A percentile compares a stretch with the other conserved stretches of the same genome.
Evolutionary conservation across 2,888 invertebrate species (phyloP).

Genomic region (Eupithecia vulgata): DNA sequence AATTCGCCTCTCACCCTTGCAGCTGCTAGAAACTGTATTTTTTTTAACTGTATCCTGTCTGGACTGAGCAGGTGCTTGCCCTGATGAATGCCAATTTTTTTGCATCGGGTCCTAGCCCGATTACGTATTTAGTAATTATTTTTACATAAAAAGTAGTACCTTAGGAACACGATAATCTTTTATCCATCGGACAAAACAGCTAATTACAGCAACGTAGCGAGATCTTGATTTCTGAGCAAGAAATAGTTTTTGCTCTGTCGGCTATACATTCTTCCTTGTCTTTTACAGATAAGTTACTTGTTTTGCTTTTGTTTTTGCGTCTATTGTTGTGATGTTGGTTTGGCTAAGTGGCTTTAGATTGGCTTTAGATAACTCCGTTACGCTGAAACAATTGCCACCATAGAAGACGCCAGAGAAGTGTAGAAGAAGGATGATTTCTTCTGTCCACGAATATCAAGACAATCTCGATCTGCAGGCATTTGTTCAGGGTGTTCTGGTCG

Average conservation of each 20-base stretch:
- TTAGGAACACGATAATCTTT: background rate
- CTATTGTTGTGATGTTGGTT: background rate
- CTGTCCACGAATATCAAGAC: background rate
- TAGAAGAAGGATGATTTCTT: background rate
- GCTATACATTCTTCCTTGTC: slow-evolving; percentile 11
- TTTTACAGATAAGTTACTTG: slow-evolving; percentile 3
- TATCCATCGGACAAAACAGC: background rate
- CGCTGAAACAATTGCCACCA: too few species aligned
- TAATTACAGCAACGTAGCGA: slow-evolving; percentile 9
- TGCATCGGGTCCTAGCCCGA: background rate
- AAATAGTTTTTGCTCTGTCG: slow-evolving; percentile 7
- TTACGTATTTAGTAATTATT: background rate
- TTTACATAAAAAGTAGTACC: background rate
- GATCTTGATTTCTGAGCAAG: slow-evolving; percentile 9
- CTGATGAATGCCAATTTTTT: too few species aligned
- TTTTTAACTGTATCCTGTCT: too few species aligned
- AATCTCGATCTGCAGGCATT: too few species aligned
- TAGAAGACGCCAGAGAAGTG: too few species aligned
- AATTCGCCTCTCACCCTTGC: too few species aligned
- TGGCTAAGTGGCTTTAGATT: background rate
- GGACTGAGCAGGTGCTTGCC: too few species aligned
- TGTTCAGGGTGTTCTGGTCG: too few species aligned
- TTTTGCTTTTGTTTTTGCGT: slow-evolving; percentile 7
- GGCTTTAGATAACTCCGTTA: too few species aligned
- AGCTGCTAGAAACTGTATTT: too few species aligned